A percentile compares a stretch with the other conserved stretches of the same genome.
Conservation (phyloP, 2,113 vertebrate species). For the Accipiter virgatus region DNA sequence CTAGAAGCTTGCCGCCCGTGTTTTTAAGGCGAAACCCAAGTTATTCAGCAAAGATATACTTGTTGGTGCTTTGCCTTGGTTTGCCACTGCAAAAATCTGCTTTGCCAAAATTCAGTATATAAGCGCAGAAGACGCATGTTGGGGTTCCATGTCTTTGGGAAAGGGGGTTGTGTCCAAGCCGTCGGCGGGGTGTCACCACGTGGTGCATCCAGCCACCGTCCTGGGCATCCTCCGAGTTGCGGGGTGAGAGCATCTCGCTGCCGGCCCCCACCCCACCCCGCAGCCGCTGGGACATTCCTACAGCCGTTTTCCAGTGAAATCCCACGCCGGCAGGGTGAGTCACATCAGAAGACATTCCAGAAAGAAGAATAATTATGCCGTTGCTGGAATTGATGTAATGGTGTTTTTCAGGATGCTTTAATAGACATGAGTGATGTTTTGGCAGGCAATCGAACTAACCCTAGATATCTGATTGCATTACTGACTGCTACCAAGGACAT, state of each 20-base stretch:
- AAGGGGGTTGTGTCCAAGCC: background rate
- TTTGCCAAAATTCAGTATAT: background rate
- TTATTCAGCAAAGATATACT: background rate
- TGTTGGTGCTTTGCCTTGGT: background rate
- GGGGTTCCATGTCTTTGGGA: background rate
- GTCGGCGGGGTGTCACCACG: background rate
- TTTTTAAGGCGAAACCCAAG: background rate
- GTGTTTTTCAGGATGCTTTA: constrained; percentile 77
- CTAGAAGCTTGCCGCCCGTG: background rate
- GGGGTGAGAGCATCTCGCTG: background rate
- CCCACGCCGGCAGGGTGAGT: constrained; percentile 72
- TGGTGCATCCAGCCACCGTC: background rate
- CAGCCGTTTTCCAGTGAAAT: constrained; percentile 71
- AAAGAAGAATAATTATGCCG: constrained; percentile 75
- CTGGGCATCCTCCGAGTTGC: background rate
- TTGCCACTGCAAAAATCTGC: background rate
- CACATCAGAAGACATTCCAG: constrained; percentile 79
- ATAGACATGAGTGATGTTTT: constrained; percentile 75
- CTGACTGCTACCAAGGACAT: constrained; percentile 62
- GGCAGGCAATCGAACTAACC: constrained; percentile 70
- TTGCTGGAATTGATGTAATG: constrained; percentile 78
- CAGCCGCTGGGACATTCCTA: constrained; percentile 64
- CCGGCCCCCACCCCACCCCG: background rate
- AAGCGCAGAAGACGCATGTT: background rate
- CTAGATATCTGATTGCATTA: constrained; percentile 71